These are phyloP conservation scores for Caranx melampygus DNA, from an alignment of 2,113 vertebrate species.

Conservation along the genomic window DNA sequence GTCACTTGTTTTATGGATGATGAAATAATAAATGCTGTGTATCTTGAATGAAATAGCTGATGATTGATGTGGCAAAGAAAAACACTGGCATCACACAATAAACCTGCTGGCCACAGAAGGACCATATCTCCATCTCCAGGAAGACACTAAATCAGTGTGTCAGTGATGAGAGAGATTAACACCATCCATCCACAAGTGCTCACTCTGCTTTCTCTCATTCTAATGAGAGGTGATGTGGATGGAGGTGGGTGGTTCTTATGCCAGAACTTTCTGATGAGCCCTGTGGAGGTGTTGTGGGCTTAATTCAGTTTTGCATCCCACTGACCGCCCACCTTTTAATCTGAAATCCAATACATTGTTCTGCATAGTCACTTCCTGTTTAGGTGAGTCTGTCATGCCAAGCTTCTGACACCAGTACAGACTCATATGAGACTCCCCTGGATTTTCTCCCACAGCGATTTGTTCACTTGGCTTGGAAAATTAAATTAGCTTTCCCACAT, in stretches of 20 bases:
- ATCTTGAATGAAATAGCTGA: neutral
- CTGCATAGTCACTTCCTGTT: constrained; percentile 18
- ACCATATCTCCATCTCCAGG: neutral
- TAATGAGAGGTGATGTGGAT: constrained; percentile 11
- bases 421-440: neutral
- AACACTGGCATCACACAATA: neutral
- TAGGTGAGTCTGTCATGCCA: neutral
- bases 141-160: constrained; percentile 11
- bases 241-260: constrained; percentile 22
- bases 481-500: neutral
- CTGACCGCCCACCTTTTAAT: constrained; percentile 15
- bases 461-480: neutral
- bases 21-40: neutral
- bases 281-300: constrained; percentile 16
- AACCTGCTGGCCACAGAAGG: constrained; percentile 6
- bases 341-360: constrained; percentile 7
- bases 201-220: constrained; percentile 1
- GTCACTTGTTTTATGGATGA: neutral
- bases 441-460: neutral
- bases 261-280: constrained; percentile 24
- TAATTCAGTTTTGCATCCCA: constrained; percentile 12
- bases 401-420: neutral
- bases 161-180: constrained; percentile 24
- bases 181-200: constrained; percentile 8
- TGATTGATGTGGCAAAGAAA: neutral